phyloP scores from a whole-genome alignment of 2,113 vertebrate genomes.

The Limnothrissa miodon region DNA sequence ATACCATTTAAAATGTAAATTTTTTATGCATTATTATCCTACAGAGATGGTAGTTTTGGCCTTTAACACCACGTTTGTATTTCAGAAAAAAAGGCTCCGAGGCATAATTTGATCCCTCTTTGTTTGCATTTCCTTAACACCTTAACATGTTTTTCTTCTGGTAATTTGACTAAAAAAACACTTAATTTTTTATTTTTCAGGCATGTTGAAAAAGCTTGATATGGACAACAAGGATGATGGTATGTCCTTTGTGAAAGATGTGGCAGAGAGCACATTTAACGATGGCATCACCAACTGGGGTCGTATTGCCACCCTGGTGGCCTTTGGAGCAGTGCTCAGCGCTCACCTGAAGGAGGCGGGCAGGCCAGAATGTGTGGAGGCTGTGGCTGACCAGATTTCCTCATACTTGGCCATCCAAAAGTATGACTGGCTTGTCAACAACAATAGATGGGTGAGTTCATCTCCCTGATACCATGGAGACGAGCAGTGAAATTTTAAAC shows the following conservation, averaged over 20 bases:
- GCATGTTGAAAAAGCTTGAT: conserved; percentile 74
- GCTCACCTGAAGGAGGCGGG: conserved; percentile 69
- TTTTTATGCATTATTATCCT: no score
- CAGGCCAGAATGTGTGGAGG: conserved; percentile 65
- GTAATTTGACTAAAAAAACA: not conserved
- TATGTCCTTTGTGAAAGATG: conserved; percentile 59
- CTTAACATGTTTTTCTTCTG: not conserved
- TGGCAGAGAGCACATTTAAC: conserved; percentile 69
- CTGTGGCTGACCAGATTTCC: conserved; percentile 67
- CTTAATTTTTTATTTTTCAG: conserved; percentile 49
- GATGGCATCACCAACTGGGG: conserved; percentile 83
- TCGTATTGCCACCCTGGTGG: conserved; percentile 75
- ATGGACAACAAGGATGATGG: conserved; percentile 62
- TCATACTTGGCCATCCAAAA: conserved; percentile 68
- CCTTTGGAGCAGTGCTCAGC: conserved; percentile 78
- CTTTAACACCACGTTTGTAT: no score
- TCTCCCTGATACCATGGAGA: not conserved
- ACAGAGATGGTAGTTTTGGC: no score
- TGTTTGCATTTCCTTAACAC: not conserved
- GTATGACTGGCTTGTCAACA: conserved; percentile 71
- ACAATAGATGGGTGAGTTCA: conserved; percentile 78
- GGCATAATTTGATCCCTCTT: not conserved
- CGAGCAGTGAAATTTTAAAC: not conserved
- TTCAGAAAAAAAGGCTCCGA: no score
- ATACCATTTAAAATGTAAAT: no score